phyloP scores from a whole-genome alignment of 1,140 invertebrate genomes.

The Bradysia coprophila region DNA sequence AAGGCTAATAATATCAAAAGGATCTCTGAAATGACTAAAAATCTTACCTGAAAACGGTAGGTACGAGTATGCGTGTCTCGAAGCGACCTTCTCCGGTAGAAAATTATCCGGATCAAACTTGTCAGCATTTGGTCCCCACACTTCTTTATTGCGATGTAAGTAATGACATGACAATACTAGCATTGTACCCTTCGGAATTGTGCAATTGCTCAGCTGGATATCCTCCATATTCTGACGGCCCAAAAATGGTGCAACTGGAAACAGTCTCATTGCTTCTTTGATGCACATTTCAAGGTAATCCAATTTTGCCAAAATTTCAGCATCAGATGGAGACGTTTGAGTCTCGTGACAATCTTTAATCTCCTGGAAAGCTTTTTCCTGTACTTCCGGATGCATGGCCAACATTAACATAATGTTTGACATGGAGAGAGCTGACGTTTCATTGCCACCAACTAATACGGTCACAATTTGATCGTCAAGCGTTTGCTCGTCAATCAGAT shows the following conservation, averaged over 20 bases:
- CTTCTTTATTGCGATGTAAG: constrained; percentile 15
- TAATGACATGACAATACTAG: background rate
- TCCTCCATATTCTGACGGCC: constrained; percentile 14
- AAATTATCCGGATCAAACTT: constrained; percentile 51
- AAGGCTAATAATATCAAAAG: no score
- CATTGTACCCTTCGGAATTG: constrained; percentile 1
- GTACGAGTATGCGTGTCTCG: constrained; percentile 29
- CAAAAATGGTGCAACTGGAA: constrained; percentile 37
- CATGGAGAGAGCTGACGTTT: background rate
- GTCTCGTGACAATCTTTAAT: constrained; percentile 28
- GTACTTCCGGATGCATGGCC: constrained; percentile 13
- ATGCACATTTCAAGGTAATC: constrained; percentile 40
- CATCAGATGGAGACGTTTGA: constrained; percentile 13
- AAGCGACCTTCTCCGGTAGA: constrained; percentile 27
- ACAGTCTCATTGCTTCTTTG: constrained; percentile 42
- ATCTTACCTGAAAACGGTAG: no score
- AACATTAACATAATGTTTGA: constrained; percentile 8
- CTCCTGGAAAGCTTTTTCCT: constrained; percentile 35
- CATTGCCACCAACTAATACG: background rate
- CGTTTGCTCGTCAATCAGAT: background rate
- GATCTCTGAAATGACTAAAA: no score
- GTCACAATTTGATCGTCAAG: background rate
- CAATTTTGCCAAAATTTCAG: constrained; percentile 34
- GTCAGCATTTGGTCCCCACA: constrained; percentile 39
- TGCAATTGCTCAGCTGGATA: background rate